Conservation (phyloP, 1,140 invertebrate genomes). For the Drosophila mauritiana region DNA sequence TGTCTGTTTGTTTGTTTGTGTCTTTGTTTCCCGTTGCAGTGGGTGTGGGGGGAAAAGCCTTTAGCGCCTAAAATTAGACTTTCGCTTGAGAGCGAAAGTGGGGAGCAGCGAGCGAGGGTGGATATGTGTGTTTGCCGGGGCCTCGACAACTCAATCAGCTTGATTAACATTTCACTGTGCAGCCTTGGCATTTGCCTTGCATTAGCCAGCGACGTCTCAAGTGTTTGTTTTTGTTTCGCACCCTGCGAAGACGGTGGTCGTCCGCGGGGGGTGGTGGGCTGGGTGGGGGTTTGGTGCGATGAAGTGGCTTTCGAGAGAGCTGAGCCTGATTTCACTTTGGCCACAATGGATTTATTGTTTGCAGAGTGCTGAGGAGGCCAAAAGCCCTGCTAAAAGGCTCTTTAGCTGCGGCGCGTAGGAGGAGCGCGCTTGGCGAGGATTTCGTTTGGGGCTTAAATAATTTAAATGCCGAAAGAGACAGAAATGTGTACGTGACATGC, state of each 20-base stretch:
- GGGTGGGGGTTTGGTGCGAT: conserved; percentile 18
- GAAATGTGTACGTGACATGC: conserved; percentile 34
- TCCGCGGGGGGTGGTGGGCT: neutral
- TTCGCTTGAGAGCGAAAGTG: conserved; percentile 48
- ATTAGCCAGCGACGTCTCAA: conserved; percentile 76
- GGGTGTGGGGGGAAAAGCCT: conserved; percentile 49
- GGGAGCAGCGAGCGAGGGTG: neutral
- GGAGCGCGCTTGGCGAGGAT: conserved; percentile 22
- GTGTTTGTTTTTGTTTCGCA: conserved; percentile 61
- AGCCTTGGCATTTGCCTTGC: conserved; percentile 69
- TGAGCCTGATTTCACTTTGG: conserved; percentile 81
- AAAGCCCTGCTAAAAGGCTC: conserved; percentile 71
- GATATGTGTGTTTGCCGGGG: conserved; percentile 26
- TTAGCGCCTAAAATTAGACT: conserved; percentile 80
- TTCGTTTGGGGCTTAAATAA: conserved; percentile 43
- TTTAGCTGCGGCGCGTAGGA: conserved; percentile 23
- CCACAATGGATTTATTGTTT: conserved; percentile 83
- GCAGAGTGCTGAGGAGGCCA: conserved; percentile 27
- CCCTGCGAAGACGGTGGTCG: conserved; percentile 5
- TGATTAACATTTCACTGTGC: conserved; percentile 82
- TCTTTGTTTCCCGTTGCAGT: conserved; percentile 36
- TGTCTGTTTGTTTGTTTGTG: conserved; percentile 15
- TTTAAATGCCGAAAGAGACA: conserved; percentile 35
- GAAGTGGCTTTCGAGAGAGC: conserved; percentile 54
- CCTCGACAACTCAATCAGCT: conserved; percentile 80